Percentiles rank a stretch among this genome's conserved stretches.
phyloP scores from a whole-genome alignment of 2,113 vertebrate species.

The Pachycephala philippinensis region DNA sequence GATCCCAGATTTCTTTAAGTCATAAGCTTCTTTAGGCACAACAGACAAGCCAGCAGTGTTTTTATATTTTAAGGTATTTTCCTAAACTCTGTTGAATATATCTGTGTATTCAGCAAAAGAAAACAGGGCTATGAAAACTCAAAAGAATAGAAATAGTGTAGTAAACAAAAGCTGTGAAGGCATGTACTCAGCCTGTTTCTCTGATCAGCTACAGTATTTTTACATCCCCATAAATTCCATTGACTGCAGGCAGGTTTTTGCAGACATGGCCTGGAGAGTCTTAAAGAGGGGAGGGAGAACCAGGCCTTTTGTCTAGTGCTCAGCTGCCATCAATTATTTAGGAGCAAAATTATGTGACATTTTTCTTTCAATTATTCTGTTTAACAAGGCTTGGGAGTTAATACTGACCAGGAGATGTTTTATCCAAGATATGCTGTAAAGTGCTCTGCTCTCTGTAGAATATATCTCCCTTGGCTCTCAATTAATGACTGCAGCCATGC shows the following conservation, averaged over 20 bases:
- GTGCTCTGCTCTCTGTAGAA: slow-evolving; percentile 27
- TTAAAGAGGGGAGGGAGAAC: background rate
- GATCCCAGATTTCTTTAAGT: background rate
- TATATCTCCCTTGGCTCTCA: slow-evolving; percentile 58
- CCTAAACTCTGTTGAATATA: background rate
- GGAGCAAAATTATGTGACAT: slow-evolving; percentile 60
- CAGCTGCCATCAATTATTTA: slow-evolving; percentile 64
- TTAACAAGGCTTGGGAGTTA: slow-evolving; percentile 59
- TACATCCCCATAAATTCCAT: background rate
- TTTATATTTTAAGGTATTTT: background rate
- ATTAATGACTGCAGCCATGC: slow-evolving; percentile 54
- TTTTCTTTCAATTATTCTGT: slow-evolving; percentile 68
- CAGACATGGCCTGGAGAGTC: background rate
- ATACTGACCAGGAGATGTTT: slow-evolving; percentile 46
- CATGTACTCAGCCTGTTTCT: background rate
- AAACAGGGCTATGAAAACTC: background rate
- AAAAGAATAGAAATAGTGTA: background rate
- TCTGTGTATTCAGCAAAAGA: background rate
- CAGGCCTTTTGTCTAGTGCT: slow-evolving; percentile 18
- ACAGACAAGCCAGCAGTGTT: background rate
- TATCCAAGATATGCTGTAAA: background rate
- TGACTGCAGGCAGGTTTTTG: background rate
- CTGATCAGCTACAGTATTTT: background rate
- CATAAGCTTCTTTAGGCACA: background rate
- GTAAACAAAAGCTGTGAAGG: background rate